These are phyloP conservation scores for Leptosomus discolor DNA, from an alignment of 2,113 vertebrate species.

Conservation along the genomic window DNA sequence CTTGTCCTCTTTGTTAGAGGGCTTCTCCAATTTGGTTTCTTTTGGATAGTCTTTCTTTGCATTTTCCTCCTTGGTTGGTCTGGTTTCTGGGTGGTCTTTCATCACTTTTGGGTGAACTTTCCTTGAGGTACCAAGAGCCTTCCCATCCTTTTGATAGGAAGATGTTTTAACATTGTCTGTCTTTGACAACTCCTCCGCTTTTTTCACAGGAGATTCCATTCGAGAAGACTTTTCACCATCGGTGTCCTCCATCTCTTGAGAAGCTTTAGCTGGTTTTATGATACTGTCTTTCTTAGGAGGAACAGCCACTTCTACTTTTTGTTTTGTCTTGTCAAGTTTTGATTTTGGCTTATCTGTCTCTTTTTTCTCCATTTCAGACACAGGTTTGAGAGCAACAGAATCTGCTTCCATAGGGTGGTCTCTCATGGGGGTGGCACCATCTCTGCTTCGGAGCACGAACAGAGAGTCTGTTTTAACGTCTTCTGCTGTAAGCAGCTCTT, in stretches of 20 bases:
- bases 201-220: conserved; percentile 76
- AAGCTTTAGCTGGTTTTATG: conserved; percentile 73
- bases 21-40: conserved; percentile 75
- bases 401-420: too few species aligned
- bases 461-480: too few species aligned
- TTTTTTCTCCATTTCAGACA: too few species aligned
- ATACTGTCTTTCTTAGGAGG: conserved; percentile 80
- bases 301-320: conserved; percentile 73
- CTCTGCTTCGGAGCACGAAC: conserved; percentile 77
- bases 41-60: conserved; percentile 77
- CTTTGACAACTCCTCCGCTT: conserved; percentile 79
- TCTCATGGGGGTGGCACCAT: conserved; percentile 92
- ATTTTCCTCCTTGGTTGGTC: conserved; percentile 78
- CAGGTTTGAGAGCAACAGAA: too few species aligned
- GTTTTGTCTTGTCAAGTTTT: conserved; percentile 83
- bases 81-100: conserved; percentile 80
- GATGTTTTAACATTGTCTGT: conserved; percentile 69
- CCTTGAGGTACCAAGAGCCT: conserved; percentile 72
- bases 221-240: conserved; percentile 77
- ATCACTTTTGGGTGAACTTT: conserved; percentile 76
- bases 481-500: too few species aligned
- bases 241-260: conserved; percentile 77
- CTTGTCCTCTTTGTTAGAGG: conserved; percentile 78
- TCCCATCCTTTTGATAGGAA: conserved; percentile 81
- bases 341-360: conserved; percentile 75